Percentiles rank a stretch among this genome's conserved stretches.
These are phyloP conservation scores for Ptilodon capucinus DNA, from an alignment of 2,888 invertebrate species.

Conservation along the genomic window DNA sequence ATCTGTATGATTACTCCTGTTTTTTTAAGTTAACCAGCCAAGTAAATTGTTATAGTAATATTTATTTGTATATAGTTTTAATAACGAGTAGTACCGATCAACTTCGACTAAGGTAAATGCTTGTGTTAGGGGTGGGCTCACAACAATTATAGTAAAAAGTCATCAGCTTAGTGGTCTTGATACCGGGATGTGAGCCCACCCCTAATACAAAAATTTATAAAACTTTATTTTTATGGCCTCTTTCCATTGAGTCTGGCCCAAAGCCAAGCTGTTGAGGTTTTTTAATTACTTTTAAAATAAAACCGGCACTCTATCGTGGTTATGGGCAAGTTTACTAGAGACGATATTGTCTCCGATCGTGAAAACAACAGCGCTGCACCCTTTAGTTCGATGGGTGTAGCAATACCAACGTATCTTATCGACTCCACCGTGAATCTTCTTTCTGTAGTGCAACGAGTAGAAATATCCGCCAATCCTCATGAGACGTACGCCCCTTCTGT, in stretches of 20 bases:
- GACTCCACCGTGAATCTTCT: neutral
- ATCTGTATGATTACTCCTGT: too few species aligned
- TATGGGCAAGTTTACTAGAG: neutral
- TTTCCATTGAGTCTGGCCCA: neutral
- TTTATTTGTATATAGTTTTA: too few species aligned
- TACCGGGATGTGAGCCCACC: too few species aligned
- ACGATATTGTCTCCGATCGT: constrained; percentile 2
- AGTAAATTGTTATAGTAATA: too few species aligned
- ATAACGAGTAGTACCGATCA: too few species aligned
- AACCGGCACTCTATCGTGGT: neutral
- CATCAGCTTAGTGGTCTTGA: too few species aligned
- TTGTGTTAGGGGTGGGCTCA: too few species aligned
- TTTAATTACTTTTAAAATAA: neutral
- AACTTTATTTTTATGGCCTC: too few species aligned
- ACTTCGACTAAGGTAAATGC: too few species aligned
- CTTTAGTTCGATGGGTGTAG: constrained; percentile 26
- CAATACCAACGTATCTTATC: constrained; percentile 14
- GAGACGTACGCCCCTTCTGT: constrained; percentile 1
- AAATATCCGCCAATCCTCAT: constrained; percentile 5
- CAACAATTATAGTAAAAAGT: too few species aligned
- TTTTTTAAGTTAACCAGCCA: too few species aligned
- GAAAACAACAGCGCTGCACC: constrained; percentile 14
- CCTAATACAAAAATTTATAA: too few species aligned
- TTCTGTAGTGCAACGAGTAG: constrained; percentile 4
- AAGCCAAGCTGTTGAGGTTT: neutral